Evolutionary conservation across 2,113 vertebrate genomes (phyloP).

Genomic region (Pangasianodon gigas): DNA sequence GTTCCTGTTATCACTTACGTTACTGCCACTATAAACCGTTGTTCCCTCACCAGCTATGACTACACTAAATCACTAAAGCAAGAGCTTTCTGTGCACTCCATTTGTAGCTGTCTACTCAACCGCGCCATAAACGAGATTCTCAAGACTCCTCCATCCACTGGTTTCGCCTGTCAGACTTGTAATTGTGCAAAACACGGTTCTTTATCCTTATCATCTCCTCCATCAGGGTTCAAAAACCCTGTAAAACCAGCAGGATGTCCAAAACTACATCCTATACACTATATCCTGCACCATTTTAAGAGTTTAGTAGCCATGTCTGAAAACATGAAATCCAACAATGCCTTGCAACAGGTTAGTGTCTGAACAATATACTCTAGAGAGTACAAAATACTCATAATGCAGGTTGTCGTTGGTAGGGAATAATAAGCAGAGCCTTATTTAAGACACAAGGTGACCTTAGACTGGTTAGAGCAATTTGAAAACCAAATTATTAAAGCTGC

Average conservation of each 20-base stretch:
- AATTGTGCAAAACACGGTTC: conserved; percentile 74
- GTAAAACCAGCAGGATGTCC: too few species aligned
- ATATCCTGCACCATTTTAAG: not conserved
- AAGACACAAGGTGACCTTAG: not conserved
- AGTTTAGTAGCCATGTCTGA: not conserved
- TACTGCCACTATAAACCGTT: not conserved
- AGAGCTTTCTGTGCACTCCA: not conserved
- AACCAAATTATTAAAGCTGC: not conserved
- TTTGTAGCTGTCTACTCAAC: conserved; percentile 51
- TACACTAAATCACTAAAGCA: not conserved
- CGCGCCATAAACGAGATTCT: conserved; percentile 67
- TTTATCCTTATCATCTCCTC: conserved; percentile 74
- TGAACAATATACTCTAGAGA: not conserved
- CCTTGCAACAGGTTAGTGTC: not conserved
- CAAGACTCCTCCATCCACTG: conserved; percentile 61
- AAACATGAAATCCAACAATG: not conserved
- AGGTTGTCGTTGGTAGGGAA: not conserved
- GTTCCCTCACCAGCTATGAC: too few species aligned
- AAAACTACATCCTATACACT: not conserved
- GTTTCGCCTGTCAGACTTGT: conserved; percentile 76
- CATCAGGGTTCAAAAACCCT: not conserved
- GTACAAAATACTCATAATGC: not conserved
- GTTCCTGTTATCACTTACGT: not conserved
- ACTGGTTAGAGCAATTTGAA: not conserved
- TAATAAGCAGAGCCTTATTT: not conserved